A percentile compares a stretch with the other conserved stretches of the same genome.
phyloP scores from a whole-genome alignment of 2,113 vertebrate species.

The Corvus cornix region DNA sequence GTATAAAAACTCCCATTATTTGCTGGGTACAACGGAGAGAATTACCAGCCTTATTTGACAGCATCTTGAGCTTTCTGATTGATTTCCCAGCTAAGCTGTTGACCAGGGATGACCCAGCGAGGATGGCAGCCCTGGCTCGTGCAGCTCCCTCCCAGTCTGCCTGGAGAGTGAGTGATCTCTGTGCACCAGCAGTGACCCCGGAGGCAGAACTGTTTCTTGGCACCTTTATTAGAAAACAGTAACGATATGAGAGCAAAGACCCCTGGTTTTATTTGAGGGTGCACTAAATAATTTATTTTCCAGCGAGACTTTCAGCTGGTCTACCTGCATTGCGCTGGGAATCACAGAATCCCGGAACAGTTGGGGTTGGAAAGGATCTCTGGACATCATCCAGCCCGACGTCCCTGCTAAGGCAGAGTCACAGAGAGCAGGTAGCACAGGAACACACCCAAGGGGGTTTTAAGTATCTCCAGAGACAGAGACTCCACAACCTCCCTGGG shows the following conservation, averaged over 20 bases:
- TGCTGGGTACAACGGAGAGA: background rate
- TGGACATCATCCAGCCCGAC: background rate
- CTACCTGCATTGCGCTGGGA: background rate
- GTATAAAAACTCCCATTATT: background rate
- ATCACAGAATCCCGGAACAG: background rate
- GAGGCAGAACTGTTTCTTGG: background rate
- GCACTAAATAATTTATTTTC: background rate
- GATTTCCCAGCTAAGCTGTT: constrained; percentile 19
- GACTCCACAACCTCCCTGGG: fast-evolving
- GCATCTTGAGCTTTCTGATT: background rate
- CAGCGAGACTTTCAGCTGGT: too few relatives aligned
- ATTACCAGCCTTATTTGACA: background rate
- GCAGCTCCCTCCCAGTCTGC: background rate
- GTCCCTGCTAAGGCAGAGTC: background rate
- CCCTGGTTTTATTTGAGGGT: background rate
- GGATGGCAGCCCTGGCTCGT: background rate
- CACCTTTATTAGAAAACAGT: background rate
- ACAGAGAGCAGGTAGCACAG: background rate
- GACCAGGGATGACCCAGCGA: background rate
- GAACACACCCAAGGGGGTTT: background rate
- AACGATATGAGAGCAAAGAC: background rate
- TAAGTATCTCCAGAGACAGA: background rate
- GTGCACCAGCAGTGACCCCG: background rate
- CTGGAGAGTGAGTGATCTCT: background rate
- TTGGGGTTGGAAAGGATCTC: background rate